Evolutionary conservation across 2,113 vertebrate genomes (phyloP).

Genomic region (Columba livia): DNA sequence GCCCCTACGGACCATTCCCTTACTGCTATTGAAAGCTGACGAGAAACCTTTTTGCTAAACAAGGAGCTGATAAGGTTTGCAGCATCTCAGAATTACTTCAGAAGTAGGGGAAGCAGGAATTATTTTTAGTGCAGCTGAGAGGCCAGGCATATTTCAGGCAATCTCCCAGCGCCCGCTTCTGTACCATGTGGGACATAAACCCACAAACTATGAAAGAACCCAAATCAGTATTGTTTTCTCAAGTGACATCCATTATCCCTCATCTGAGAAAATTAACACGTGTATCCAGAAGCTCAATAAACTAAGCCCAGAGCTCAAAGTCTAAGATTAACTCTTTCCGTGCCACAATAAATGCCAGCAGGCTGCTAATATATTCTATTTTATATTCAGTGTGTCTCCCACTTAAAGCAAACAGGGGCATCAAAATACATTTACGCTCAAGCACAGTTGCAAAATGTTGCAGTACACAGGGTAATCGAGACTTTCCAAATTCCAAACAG

Average conservation of each 20-base stretch:
- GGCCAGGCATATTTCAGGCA: constrained; percentile 64
- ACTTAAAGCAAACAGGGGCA: not conserved
- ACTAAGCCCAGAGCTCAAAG: constrained; percentile 56
- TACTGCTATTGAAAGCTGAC: not conserved
- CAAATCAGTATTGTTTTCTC: constrained; percentile 66
- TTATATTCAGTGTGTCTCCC: constrained; percentile 3
- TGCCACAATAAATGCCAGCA: not conserved
- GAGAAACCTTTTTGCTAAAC: constrained; percentile 19
- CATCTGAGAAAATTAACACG: constrained; percentile 68
- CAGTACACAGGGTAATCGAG: not conserved
- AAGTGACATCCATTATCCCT: constrained; percentile 68
- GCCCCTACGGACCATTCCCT: not conserved
- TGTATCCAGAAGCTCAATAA: constrained; percentile 60
- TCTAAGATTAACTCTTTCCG: constrained; percentile 51
- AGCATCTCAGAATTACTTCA: constrained; percentile 35
- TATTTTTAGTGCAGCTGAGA: constrained; percentile 69
- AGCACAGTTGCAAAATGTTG: not conserved
- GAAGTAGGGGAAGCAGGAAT: constrained; percentile 52
- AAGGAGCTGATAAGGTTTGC: constrained; percentile 30
- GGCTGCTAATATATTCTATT: not conserved
- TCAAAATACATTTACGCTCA: not conserved
- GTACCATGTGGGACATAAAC: constrained; percentile 63
- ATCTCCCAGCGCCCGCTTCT: constrained; percentile 52
- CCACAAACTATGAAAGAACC: constrained; percentile 68
- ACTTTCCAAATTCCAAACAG: constrained; percentile 41